Evolutionary conservation across 2,888 invertebrate species (phyloP).

Genomic region (Cheilosia variabilis): DNA sequence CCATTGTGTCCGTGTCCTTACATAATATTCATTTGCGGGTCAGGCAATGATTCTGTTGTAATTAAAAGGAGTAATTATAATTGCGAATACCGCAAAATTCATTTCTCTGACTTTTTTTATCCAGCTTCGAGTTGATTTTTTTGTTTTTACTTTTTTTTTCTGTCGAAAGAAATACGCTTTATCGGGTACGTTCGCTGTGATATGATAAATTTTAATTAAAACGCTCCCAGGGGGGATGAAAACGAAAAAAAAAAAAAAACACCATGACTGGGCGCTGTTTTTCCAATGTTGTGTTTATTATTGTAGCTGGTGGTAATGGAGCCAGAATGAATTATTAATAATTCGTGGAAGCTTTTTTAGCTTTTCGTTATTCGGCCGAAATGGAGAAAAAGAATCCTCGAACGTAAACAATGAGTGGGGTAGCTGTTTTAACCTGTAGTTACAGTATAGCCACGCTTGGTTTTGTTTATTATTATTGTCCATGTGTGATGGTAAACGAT

Average conservation of each 20-base stretch:
- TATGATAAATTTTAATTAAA: conserved; percentile 48
- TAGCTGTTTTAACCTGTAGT: too few relatives aligned
- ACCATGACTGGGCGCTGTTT: neutral
- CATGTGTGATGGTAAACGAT: too few relatives aligned
- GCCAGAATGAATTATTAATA: conserved; percentile 27
- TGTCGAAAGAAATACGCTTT: neutral
- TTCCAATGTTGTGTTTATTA: neutral
- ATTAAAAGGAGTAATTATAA: conserved; percentile 51
- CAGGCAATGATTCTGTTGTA: conserved; percentile 1
- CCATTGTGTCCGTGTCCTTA: neutral
- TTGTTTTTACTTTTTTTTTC: too few relatives aligned
- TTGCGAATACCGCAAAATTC: conserved; percentile 45
- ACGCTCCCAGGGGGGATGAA: conserved; percentile 1
- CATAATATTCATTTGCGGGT: neutral
- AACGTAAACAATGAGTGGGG: too few relatives aligned
- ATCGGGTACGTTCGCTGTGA: neutral
- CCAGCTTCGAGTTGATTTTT: conserved; percentile 35
- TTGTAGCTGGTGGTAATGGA: conserved; percentile 12
- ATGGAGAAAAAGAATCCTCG: too few relatives aligned
- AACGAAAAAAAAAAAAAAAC: neutral
- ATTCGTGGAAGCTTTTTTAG: neutral
- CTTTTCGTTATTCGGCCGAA: neutral
- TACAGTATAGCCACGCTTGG: too few relatives aligned
- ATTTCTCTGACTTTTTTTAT: conserved; percentile 11
- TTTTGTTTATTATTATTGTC: too few relatives aligned